Percentiles rank a stretch among this genome's conserved stretches.
Conservation (phyloP, 2,113 vertebrate genomes). For the Thalassarche chlororhynchos region DNA sequence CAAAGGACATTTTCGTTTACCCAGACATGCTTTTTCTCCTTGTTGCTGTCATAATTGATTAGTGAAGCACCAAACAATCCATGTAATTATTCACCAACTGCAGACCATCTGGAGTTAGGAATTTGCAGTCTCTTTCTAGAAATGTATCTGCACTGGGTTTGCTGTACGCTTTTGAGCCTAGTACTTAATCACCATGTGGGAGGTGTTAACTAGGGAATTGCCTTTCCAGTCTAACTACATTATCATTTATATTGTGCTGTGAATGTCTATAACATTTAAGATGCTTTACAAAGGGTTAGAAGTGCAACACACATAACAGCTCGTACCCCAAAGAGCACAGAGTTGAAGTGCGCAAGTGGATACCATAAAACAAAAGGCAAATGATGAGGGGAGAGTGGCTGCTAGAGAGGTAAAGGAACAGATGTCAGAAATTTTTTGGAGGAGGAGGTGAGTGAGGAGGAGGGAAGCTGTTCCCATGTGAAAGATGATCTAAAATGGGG, state of each 20-base stretch:
- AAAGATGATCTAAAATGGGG: conserved; percentile 66
- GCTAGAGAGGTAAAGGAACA: conserved; percentile 44
- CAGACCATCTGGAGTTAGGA: conserved; percentile 56
- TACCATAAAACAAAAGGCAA: conserved; percentile 54
- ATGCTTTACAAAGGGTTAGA: conserved; percentile 15
- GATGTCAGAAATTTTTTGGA: conserved; percentile 54
- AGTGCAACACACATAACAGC: background rate
- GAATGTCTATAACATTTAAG: conserved; percentile 24
- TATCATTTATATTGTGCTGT: conserved; percentile 46
- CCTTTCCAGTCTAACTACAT: conserved; percentile 56
- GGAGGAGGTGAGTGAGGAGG: conserved; percentile 63
- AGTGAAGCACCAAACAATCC: conserved; percentile 47
- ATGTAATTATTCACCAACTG: conserved; percentile 63
- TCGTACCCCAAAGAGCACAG: background rate
- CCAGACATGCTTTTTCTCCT: conserved; percentile 41
- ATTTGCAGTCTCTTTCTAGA: conserved; percentile 66
- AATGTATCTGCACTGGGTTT: conserved; percentile 41
- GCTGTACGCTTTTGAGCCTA: conserved; percentile 3
- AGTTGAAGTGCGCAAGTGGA: background rate
- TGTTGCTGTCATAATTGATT: conserved; percentile 66
- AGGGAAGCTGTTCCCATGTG: conserved; percentile 59
- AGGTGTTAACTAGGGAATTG: conserved; percentile 71
- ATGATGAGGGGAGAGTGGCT: background rate
- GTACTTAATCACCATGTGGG: conserved; percentile 68
- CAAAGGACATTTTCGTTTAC: conserved; percentile 49